These are phyloP conservation scores for Hirtodrosophila histrioides DNA, from an alignment of 2,888 invertebrate genomes.

Conservation along the genomic window DNA sequence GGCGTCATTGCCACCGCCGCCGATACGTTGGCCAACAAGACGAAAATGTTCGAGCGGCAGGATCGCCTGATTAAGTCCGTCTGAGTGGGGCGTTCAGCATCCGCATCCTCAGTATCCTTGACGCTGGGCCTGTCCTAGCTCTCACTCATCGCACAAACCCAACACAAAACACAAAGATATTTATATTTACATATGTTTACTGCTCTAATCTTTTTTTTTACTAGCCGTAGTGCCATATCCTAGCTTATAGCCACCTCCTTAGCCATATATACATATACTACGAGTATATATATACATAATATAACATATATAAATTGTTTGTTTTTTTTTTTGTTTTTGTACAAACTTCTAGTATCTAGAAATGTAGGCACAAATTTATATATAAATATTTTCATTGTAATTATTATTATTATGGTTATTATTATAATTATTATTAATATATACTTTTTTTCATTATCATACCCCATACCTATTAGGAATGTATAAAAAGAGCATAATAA, in stretches of 20 bases:
- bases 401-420: conserved; percentile 6
- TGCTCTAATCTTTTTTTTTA: conserved; percentile 23
- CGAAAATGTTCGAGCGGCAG: conserved; percentile 79
- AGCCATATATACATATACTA: conserved; percentile 15
- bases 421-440: conserved; percentile 8
- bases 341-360: conserved; percentile 59
- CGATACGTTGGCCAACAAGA: conserved; percentile 72
- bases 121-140: conserved; percentile 17
- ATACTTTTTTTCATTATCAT: conserved; percentile 3
- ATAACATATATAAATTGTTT: conserved; percentile 1
- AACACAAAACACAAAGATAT: conserved; percentile 37
- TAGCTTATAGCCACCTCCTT: conserved; percentile 22
- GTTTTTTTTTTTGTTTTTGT: conserved; percentile 21
- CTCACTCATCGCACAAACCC: conserved; percentile 3
- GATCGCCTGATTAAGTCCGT: conserved; percentile 83
- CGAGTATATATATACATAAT: conserved; percentile 4
- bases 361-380: conserved; percentile 36
- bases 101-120: conserved; percentile 3
- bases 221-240: conserved; percentile 46
- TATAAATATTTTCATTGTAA: conserved; percentile 15
- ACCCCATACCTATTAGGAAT: neutral
- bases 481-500: too few relatives aligned
- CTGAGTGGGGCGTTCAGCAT: conserved; percentile 57
- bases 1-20: conserved; percentile 56
- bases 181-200: conserved; percentile 41